Evolutionary conservation across 2,888 invertebrate genomes (phyloP), one percentile per base, ranked within the genome.

Genomic region (Nowickia ferox): DNA sequence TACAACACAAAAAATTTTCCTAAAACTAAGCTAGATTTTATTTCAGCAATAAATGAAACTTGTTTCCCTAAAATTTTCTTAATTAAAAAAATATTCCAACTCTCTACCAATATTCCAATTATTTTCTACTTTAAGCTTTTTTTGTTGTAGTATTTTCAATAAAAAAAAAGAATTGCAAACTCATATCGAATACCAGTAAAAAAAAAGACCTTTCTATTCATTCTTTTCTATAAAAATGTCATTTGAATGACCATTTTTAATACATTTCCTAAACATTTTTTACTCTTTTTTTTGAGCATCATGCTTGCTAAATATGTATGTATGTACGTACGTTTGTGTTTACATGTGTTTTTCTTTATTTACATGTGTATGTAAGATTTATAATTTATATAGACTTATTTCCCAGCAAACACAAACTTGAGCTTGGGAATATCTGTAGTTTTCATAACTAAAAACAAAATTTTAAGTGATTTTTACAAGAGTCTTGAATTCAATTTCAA

Each of bases 191-290:
- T 59, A n/a, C 15, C 38, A 42, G 15, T 9, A 65, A 46, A 51
- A 53, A 63, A 69, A 76, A 30, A 30, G n/a, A 48, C 17, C 74
- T 38, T 42, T 38, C 51, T 77, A 82, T 77, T 83, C 59, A 44
- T 63, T 6, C 19, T 15, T 17, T 72, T 48, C 78, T 42, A 79
- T 75, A 53, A 71, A 84, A 84, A 71, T 75, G 79, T 76, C 79
- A 69, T 75, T 69, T 79, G 59, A 30, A 30, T 65, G 69, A 19
- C 57, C 74, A 75, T 11, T 65, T 63, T 53, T 66, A 68, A 65
- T 69, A 42, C 55, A 48, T 63, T 76, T 51, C 46, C 57, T 66
- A 38, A 44, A 17, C 30, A 66, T 53, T 42, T 40, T 74, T 40
- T 15, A 15, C 11, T 15, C 1, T 55, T 69, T 19, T 59, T 51